Conservation (phyloP, 1,140 invertebrate species). For the Aphelinus atriplicis region DNA sequence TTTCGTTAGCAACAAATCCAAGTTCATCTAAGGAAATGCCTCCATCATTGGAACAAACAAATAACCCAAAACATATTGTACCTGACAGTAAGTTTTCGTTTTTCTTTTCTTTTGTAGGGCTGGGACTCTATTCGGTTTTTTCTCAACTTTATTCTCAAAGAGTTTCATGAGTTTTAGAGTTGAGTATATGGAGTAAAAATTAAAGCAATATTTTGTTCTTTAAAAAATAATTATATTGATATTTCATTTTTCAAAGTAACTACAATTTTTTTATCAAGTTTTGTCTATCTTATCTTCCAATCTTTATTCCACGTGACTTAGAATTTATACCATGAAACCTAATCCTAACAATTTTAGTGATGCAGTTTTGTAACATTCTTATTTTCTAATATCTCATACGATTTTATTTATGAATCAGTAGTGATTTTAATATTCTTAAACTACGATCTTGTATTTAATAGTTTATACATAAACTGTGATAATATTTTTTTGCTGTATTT, state of each 20-base stretch:
- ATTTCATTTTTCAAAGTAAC: background rate
- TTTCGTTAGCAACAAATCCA: constrained; percentile 48
- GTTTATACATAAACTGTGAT: no score
- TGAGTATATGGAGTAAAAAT: no score
- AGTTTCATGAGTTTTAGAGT: background rate
- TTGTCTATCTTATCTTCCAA: no score
- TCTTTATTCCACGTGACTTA: no score
- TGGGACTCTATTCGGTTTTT: background rate
- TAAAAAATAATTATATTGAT: no score
- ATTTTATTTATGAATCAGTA: constrained; percentile 20
- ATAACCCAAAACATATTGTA: constrained; percentile 48
- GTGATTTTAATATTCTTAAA: constrained; percentile 13
- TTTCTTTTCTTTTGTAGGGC: constrained; percentile 30
- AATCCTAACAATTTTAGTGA: no score
- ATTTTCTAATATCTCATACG: no score
- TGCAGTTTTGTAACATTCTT: no score
- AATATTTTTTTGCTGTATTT: background rate
- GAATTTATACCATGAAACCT: no score
- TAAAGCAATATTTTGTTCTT: no score
- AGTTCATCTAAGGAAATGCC: constrained; percentile 40
- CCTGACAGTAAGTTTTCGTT: constrained; percentile 50
- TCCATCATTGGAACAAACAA: constrained; percentile 41
- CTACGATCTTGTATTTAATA: background rate
- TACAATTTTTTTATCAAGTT: background rate
- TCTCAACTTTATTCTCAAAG: constrained; percentile 3